Percentiles rank a stretch among this genome's conserved stretches.
Evolutionary conservation across 2,113 vertebrate species (phyloP).

Genomic region (Sapayoa aenigma): DNA sequence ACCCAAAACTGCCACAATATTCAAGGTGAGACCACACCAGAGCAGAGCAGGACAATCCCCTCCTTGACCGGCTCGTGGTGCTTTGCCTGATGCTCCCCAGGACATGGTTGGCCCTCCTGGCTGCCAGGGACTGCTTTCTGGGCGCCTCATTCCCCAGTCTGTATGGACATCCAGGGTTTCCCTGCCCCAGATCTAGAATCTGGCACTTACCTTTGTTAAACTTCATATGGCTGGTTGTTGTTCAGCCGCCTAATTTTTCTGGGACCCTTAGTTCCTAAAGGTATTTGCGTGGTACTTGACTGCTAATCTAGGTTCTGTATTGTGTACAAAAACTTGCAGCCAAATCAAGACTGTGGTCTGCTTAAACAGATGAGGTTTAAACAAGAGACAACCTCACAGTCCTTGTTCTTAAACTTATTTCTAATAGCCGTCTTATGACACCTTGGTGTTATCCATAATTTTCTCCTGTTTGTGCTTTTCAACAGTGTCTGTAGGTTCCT

Average conservation of each 20-base stretch:
- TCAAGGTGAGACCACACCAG: neutral
- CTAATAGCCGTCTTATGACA: neutral
- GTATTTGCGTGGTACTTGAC: neutral
- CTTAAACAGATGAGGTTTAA: neutral
- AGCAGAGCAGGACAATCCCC: neutral
- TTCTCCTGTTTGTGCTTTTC: neutral
- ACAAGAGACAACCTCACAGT: neutral
- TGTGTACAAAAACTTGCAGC: neutral
- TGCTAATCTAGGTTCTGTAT: neutral
- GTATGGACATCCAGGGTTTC: neutral
- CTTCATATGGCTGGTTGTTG: neutral
- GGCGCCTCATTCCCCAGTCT: neutral
- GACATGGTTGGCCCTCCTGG: neutral
- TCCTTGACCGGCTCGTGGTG: neutral
- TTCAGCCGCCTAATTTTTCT: neutral
- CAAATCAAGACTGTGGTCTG: neutral
- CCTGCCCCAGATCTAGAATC: neutral
- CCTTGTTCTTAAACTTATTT: neutral
- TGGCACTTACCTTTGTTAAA: neutral
- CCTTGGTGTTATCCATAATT: neutral
- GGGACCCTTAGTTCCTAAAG: neutral
- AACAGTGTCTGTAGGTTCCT: neutral
- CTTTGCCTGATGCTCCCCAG: neutral
- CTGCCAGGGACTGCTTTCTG: neutral
- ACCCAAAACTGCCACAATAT: neutral